Conservation (phyloP, 2,797 vertebrate species). For the Sebastes wilsoni region DNA sequence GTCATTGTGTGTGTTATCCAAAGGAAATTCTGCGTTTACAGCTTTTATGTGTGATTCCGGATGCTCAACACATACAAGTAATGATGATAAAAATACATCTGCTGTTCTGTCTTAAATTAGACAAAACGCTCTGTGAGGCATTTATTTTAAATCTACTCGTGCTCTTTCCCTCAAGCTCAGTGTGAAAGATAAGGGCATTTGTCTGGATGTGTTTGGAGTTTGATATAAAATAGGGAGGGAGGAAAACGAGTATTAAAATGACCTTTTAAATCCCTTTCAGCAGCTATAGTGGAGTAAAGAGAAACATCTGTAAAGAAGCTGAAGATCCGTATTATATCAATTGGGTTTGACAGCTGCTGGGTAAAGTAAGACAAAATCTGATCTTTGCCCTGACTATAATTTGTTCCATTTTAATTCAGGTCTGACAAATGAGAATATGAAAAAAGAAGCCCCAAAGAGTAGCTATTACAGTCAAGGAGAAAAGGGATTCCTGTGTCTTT, state of each 20-base stretch:
- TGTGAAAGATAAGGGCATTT: constrained; percentile 63
- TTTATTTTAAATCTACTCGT: constrained; percentile 41
- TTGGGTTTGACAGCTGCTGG: constrained; percentile 60
- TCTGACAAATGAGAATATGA: constrained; percentile 63
- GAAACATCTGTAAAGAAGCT: constrained; percentile 36
- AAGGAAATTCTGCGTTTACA: constrained; percentile 27
- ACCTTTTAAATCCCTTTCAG: constrained; percentile 67
- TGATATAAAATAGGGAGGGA: constrained; percentile 51
- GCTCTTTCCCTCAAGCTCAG: constrained; percentile 48
- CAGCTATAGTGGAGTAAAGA: constrained; percentile 35
- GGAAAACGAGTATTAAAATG: constrained; percentile 63
- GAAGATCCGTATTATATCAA: constrained; percentile 47
- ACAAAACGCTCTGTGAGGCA: constrained; percentile 30
- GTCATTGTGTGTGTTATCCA: constrained; percentile 36
- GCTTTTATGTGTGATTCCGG: constrained; percentile 31
- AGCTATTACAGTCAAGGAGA: constrained; percentile 51
- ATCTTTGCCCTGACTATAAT: constrained; percentile 68
- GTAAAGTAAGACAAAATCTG: constrained; percentile 69
- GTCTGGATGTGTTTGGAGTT: constrained; percentile 59
- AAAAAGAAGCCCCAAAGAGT: constrained; percentile 49
- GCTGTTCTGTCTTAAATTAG: constrained; percentile 49
- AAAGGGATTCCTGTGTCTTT: constrained; percentile 46
- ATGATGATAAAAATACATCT: constrained; percentile 56
- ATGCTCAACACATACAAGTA: constrained; percentile 35
- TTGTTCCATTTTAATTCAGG: constrained; percentile 72